These are phyloP conservation scores for Marmota monax DNA, from an alignment of 2,113 vertebrate species.

Conservation along the genomic window DNA sequence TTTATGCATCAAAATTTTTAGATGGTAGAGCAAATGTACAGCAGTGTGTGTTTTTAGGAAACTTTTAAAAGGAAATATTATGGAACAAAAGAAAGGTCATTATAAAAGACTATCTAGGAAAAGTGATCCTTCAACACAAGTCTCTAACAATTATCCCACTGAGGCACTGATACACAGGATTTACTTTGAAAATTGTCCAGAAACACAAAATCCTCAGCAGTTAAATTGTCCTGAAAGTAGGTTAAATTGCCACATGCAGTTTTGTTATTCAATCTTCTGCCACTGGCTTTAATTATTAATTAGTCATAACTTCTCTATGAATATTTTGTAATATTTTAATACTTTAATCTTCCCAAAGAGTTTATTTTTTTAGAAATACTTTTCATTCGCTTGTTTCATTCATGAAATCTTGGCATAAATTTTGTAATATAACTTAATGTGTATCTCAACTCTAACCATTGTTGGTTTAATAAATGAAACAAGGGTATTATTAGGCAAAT, in stretches of 20 bases:
- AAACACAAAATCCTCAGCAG: background rate
- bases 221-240: background rate
- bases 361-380: background rate
- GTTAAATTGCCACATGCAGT: background rate
- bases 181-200: background rate
- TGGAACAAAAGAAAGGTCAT: background rate
- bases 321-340: background rate
- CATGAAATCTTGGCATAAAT: background rate
- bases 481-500: background rate
- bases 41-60: background rate
- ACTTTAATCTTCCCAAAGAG: background rate
- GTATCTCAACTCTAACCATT: background rate
- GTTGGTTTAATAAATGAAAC: background rate
- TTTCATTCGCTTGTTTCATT: background rate
- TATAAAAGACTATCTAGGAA: background rate
- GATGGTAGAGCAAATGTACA: background rate
- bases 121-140: background rate
- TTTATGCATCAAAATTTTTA: background rate
- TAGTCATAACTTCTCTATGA: background rate
- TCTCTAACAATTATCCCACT: background rate
- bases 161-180: background rate
- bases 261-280: background rate
- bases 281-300: background rate
- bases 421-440: background rate
- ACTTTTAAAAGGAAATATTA: background rate